A percentile compares a stretch with the other conserved stretches of the same genome.
Conservation (phyloP, 1,140 invertebrate genomes). For the Drosophila paulistorum region DNA sequence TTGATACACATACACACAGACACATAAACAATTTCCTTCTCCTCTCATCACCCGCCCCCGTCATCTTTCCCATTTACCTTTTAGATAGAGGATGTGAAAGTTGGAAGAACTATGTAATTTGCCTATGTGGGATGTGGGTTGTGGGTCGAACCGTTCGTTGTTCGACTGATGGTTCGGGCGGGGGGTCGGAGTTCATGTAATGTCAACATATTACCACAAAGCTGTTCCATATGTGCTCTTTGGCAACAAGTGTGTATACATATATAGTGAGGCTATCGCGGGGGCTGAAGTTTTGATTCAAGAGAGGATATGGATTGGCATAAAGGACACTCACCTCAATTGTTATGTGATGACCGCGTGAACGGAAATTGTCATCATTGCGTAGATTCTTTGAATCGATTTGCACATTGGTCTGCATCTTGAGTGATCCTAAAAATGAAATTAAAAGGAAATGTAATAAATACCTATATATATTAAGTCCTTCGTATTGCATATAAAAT, state of each 20-base stretch:
- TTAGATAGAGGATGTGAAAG: neutral
- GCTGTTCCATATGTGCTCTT: neutral
- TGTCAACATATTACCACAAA: slow-evolving; percentile 11
- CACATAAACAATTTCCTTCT: slow-evolving; percentile 5
- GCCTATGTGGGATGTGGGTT: slow-evolving; percentile 47
- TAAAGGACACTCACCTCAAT: slow-evolving; percentile 74
- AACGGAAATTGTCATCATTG: slow-evolving; percentile 84
- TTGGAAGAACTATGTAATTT: slow-evolving; percentile 45
- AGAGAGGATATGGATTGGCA: slow-evolving; percentile 1
- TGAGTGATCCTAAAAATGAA: slow-evolving; percentile 33
- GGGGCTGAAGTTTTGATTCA: no score
- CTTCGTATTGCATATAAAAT: no score
- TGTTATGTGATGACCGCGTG: slow-evolving; percentile 84
- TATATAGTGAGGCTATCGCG: slow-evolving; percentile 3
- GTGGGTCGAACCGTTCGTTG: slow-evolving; percentile 35
- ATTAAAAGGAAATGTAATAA: neutral
- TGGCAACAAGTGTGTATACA: neutral
- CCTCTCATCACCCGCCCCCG: no score
- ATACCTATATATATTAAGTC: neutral
- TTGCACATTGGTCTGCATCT: slow-evolving; percentile 87
- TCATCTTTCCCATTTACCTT: neutral
- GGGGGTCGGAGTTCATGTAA: slow-evolving; percentile 6
- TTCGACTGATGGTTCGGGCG: no score
- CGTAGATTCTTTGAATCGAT: slow-evolving; percentile 86
- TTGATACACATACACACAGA: slow-evolving; percentile 36